Conservation (phyloP, 2,888 invertebrate genomes). For the Rotaria sp. region DNA sequence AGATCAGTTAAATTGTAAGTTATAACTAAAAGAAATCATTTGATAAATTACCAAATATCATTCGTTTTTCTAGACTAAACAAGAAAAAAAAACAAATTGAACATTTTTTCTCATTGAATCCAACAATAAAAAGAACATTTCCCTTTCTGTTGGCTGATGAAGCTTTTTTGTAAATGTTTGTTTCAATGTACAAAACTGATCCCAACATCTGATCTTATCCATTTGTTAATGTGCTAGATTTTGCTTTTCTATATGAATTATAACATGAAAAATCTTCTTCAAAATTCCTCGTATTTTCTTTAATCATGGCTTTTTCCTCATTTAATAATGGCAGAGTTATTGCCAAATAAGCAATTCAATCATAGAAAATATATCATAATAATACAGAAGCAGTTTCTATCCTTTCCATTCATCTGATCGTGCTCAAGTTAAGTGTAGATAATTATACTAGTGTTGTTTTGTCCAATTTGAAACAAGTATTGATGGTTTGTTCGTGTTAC, state of each 20-base stretch:
- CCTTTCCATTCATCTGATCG: not conserved
- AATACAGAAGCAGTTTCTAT: too few species aligned
- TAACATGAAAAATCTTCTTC: not conserved
- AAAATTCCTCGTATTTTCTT: not conserved
- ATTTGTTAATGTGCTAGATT: not conserved
- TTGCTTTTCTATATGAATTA: not conserved
- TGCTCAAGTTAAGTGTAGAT: not conserved
- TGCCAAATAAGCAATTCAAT: not conserved
- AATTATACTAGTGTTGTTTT: not conserved
- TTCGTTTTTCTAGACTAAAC: not conserved
- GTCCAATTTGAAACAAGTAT: too few species aligned
- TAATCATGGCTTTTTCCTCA: not conserved
- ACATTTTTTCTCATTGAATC: not conserved
- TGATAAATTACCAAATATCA: not conserved
- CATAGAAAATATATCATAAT: not conserved
- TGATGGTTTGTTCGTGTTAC: not conserved
- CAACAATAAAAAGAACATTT: not conserved
- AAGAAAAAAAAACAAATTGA: not conserved
- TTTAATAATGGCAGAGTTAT: too few species aligned
- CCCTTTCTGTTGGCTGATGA: not conserved
- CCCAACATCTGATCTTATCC: not conserved
- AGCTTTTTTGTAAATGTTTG: not conserved
- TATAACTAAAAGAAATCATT: not conserved
- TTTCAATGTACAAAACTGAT: not conserved
- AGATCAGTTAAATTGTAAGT: not conserved